phyloP scores from a whole-genome alignment of 2,797 vertebrate species.

The Coendou prehensilis region DNA sequence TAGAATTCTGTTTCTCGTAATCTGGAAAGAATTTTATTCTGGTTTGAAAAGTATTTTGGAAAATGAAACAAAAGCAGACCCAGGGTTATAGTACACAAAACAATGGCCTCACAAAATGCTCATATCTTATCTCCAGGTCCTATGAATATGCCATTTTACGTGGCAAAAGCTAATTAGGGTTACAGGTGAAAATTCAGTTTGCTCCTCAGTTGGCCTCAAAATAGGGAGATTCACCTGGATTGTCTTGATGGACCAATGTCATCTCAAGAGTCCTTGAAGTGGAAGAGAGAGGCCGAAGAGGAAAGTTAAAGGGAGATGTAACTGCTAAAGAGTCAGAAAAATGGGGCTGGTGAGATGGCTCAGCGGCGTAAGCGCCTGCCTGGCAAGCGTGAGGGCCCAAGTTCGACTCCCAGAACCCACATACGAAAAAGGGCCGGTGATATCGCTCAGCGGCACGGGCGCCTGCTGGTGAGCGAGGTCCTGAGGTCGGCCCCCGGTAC shows the following conservation, averaged over 20 bases:
- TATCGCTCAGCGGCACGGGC: too few species aligned
- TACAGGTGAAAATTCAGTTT: background rate
- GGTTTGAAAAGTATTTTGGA: background rate
- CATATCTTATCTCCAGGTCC: background rate
- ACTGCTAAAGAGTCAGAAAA: too few species aligned
- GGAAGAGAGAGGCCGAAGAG: background rate
- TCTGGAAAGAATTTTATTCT: background rate
- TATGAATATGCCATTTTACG: background rate
- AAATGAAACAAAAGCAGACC: background rate
- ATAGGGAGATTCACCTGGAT: background rate
- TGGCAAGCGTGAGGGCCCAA: too few species aligned
- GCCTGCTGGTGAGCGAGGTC: too few species aligned
- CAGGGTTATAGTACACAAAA: background rate
- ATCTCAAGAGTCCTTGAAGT: background rate
- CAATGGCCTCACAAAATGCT: background rate
- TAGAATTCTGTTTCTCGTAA: background rate
- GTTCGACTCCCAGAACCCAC: too few species aligned
- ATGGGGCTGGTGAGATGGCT: background rate
- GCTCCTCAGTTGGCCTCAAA: background rate
- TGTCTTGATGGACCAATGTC: background rate
- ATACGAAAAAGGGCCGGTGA: too few species aligned
- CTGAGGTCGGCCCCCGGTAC: too few species aligned
- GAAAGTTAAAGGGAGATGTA: background rate
- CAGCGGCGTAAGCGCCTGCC: too few species aligned
- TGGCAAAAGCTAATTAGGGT: background rate